Evolutionary conservation across 2,888 invertebrate genomes (phyloP).

Genomic region (Trissoscelio sp.): DNA sequence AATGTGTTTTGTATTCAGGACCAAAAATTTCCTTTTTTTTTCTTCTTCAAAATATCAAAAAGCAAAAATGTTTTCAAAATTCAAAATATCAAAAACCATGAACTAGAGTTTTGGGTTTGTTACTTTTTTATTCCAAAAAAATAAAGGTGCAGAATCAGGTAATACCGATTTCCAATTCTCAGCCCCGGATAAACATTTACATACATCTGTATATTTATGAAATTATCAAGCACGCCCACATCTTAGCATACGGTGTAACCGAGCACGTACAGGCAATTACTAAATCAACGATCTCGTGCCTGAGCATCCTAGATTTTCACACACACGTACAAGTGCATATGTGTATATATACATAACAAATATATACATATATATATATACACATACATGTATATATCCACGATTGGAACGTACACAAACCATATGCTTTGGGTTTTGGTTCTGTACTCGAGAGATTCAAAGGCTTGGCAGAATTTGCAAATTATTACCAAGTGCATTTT

Average conservation of each 20-base stretch:
- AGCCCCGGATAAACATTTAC: constrained; percentile 41
- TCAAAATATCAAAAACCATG: constrained; percentile 22
- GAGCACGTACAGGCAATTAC: constrained; percentile 69
- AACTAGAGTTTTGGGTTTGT: not conserved
- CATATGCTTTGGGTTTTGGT: constrained; percentile 68
- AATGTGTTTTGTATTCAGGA: too few species aligned
- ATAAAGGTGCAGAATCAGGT: constrained; percentile 53
- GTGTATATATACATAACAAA: constrained; percentile 14
- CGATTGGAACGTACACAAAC: constrained; percentile 70
- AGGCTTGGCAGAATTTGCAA: constrained; percentile 53
- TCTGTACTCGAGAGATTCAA: constrained; percentile 65
- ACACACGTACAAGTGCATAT: constrained; percentile 66
- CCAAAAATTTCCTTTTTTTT: too few species aligned
- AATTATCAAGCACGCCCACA: constrained; percentile 63
- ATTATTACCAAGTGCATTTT: constrained; percentile 59
- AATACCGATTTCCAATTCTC: constrained; percentile 8
- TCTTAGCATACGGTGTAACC: constrained; percentile 66
- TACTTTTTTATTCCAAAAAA: too few species aligned
- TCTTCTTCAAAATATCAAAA: constrained; percentile 40
- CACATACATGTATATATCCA: constrained; percentile 54
- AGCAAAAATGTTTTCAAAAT: constrained; percentile 31
- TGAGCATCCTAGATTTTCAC: constrained; percentile 77
- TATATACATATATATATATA: constrained; percentile 13
- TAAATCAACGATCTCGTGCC: constrained; percentile 77
- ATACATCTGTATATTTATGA: constrained; percentile 60